These are phyloP conservation scores for Oreotragus oreotragus DNA, from an alignment of 2,113 vertebrate genomes.

Conservation along the genomic window DNA sequence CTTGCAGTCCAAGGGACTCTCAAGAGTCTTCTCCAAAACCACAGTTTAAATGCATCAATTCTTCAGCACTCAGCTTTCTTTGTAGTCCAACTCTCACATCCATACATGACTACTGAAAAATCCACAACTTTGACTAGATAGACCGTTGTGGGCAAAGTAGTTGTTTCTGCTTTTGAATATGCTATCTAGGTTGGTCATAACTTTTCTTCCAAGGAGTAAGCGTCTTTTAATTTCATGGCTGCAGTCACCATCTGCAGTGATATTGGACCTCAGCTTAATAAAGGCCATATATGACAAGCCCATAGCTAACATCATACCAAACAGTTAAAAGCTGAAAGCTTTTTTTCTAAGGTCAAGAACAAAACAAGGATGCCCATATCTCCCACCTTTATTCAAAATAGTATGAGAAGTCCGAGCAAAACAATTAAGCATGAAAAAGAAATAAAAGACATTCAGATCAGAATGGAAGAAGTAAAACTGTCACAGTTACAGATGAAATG, in stretches of 20 bases:
- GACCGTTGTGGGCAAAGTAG: neutral
- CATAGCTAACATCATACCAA: neutral
- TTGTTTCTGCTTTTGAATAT: neutral
- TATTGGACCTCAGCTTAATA: neutral
- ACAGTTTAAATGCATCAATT: neutral
- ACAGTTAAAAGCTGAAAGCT: neutral
- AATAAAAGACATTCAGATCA: neutral
- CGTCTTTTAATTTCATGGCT: neutral
- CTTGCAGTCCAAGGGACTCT: neutral
- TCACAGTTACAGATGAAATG: neutral
- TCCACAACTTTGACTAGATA: neutral
- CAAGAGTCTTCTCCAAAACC: neutral
- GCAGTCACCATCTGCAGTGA: neutral
- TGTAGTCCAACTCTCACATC: neutral
- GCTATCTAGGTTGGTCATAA: neutral
- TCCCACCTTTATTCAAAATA: neutral
- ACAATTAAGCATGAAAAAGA: neutral
- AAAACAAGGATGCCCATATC: neutral
- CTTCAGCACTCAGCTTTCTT: neutral
- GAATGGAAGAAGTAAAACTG: neutral
- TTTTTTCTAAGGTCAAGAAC: neutral
- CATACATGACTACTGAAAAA: neutral
- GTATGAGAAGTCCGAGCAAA: neutral
- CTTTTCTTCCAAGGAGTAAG: neutral
- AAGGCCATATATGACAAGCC: neutral